Conservation (phyloP, 2,113 vertebrate species). For the Natator depressus region DNA sequence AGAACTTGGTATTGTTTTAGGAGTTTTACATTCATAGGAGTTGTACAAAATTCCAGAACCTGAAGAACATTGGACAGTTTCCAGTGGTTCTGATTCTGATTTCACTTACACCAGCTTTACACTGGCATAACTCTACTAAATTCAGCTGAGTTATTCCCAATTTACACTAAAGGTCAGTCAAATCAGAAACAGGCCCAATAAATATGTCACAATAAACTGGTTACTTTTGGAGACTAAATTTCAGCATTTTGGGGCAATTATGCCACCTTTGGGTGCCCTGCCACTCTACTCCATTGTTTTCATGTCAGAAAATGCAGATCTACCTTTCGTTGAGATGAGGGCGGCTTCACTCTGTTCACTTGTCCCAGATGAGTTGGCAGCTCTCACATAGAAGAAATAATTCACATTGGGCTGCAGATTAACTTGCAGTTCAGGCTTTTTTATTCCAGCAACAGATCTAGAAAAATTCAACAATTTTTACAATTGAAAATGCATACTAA, state of each 20-base stretch:
- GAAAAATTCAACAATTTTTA: slow-evolving; percentile 46
- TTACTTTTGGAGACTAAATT: accelerated
- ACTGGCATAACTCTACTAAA: neutral
- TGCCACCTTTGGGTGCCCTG: neutral
- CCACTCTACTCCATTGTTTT: neutral
- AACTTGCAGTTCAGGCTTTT: slow-evolving; percentile 86
- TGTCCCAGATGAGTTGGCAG: slow-evolving; percentile 87
- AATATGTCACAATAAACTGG: neutral
- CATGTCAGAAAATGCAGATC: neutral
- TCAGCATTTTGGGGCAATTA: neutral
- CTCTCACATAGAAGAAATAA: slow-evolving; percentile 96
- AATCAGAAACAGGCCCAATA: neutral
- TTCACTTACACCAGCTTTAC: neutral
- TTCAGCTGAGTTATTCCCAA: neutral
- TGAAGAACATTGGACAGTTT: neutral
- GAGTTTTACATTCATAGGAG: neutral
- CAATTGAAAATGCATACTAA: neutral
- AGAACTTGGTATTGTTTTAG: neutral
- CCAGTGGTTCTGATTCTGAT: neutral
- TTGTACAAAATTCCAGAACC: neutral
- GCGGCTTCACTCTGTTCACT: slow-evolving; percentile 97
- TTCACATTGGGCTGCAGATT: slow-evolving; percentile 92
- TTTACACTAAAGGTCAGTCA: neutral
- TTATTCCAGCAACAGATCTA: slow-evolving; percentile 93
- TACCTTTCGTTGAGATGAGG: slow-evolving; percentile 96